These are phyloP conservation scores for Hofmannophila pseudospretella DNA, from an alignment of 2,888 invertebrate species.

Conservation along the genomic window DNA sequence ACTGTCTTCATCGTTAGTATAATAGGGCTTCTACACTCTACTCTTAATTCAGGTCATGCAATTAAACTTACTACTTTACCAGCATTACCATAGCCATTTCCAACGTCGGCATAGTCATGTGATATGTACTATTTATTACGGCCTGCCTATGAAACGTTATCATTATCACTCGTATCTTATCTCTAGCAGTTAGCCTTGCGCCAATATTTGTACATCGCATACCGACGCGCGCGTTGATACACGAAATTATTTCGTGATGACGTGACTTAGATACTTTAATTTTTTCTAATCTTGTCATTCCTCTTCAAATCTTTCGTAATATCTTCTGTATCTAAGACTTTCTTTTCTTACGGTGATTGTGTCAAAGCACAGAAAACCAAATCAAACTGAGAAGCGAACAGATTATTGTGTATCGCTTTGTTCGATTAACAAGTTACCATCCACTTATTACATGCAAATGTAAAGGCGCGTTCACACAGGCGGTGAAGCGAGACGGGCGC, in stretches of 20 bases:
- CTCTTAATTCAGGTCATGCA: too few relatives aligned
- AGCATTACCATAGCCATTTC: too few relatives aligned
- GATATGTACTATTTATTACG: slow-evolving; percentile 19
- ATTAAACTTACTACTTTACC: too few relatives aligned
- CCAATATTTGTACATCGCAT: slow-evolving; percentile 50
- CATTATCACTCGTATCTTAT: slow-evolving; percentile 23
- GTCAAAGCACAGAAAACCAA: slow-evolving; percentile 2
- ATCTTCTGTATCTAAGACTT: neutral
- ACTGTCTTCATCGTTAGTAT: too few relatives aligned
- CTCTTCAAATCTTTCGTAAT: neutral
- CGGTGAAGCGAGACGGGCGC: slow-evolving; percentile 39
- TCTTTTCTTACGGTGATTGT: neutral
- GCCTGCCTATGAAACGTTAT: neutral
- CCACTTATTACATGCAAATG: slow-evolving; percentile 44
- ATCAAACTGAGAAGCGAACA: too few relatives aligned
- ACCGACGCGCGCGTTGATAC: slow-evolving; percentile 23
- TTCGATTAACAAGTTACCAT: slow-evolving; percentile 1
- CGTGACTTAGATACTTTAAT: slow-evolving; percentile 13
- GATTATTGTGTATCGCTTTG: too few relatives aligned
- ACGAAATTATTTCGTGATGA: slow-evolving; percentile 35
- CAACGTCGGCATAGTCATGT: too few relatives aligned
- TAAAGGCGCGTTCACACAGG: slow-evolving; percentile 60
- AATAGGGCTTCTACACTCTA: too few relatives aligned
- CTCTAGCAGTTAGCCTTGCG: slow-evolving; percentile 29
- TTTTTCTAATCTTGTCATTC: neutral